Conservation (phyloP, 2,113 vertebrate genomes). For the Thymallus thymallus region DNA sequence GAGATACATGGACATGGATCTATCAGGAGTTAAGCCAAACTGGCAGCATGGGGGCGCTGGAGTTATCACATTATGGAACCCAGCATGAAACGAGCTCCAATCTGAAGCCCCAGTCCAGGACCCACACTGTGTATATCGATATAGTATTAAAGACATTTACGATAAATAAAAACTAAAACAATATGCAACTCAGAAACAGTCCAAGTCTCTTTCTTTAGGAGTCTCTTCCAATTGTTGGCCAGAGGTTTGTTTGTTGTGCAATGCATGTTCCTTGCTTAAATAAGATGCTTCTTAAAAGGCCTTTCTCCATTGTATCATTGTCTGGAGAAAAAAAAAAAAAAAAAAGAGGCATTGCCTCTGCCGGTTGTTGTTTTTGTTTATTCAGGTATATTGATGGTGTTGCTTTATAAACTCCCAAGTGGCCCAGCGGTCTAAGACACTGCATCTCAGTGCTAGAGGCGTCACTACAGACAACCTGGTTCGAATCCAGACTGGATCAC, state of each 20-base stretch:
- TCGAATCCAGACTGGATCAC: no score
- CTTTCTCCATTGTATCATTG: constrained; percentile 13
- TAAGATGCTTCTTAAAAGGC: constrained; percentile 42
- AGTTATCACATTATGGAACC: constrained; percentile 13
- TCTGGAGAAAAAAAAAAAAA: constrained; percentile 39
- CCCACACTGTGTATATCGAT: background rate
- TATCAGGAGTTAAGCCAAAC: constrained; percentile 17
- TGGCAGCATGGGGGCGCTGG: constrained; percentile 3
- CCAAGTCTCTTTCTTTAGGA: constrained; percentile 15
- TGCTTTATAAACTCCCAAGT: no score
- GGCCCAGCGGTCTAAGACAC: no score
- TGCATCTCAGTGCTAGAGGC: no score
- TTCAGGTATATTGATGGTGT: constrained; percentile 21
- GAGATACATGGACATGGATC: background rate
- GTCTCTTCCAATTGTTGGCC: constrained; percentile 7
- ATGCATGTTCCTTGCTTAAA: constrained; percentile 25
- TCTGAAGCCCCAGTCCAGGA: constrained; percentile 19
- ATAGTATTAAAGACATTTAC: constrained; percentile 39
- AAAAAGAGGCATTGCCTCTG: constrained; percentile 12
- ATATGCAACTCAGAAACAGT: constrained; percentile 33
- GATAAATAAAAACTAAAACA: constrained; percentile 41
- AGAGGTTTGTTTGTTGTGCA: constrained; percentile 22
- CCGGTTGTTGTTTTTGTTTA: constrained; percentile 29
- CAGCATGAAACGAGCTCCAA: constrained; percentile 9
- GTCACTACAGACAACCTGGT: no score